Evolutionary conservation across 2,888 invertebrate genomes (phyloP).

Genomic region (Volucella inflata): DNA sequence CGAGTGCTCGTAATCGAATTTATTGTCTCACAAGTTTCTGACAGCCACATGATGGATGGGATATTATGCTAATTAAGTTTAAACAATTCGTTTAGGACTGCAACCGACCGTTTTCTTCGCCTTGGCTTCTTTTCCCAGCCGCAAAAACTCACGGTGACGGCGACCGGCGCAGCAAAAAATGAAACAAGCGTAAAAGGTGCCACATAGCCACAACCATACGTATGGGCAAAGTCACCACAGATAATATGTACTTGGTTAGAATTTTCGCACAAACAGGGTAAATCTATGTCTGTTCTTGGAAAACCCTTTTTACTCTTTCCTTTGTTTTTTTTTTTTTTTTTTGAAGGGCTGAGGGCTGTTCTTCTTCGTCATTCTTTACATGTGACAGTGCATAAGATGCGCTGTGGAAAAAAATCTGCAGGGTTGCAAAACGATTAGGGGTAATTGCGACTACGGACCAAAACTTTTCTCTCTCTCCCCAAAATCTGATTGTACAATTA

Average conservation of each 20-base stretch:
- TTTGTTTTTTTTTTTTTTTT: background rate
- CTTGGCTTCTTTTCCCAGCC: background rate
- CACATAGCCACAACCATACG: background rate
- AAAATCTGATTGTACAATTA: slow-evolving; percentile 66
- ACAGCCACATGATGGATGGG: slow-evolving; percentile 75
- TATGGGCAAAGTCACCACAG: slow-evolving; percentile 18
- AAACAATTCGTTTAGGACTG: slow-evolving; percentile 68
- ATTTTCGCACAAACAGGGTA: slow-evolving; percentile 13
- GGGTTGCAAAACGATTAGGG: slow-evolving; percentile 54
- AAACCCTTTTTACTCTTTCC: too few relatives aligned
- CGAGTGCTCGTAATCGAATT: slow-evolving; percentile 57
- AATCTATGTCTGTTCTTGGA: slow-evolving; percentile 39
- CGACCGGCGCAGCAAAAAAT: slow-evolving; percentile 15
- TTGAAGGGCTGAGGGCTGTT: background rate
- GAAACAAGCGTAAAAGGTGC: slow-evolving; percentile 14
- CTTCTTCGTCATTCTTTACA: slow-evolving; percentile 44
- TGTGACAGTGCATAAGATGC: slow-evolving; percentile 47
- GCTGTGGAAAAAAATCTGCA: slow-evolving; percentile 4
- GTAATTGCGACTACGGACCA: background rate
- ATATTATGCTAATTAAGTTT: slow-evolving; percentile 75
- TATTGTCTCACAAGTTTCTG: slow-evolving; percentile 74
- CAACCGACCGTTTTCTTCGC: slow-evolving; percentile 41
- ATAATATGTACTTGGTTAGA: slow-evolving; percentile 26
- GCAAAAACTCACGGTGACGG: slow-evolving; percentile 11
- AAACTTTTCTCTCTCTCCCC: slow-evolving; percentile 15